Conservation (phyloP, 35 echinoderm and acorn worm species). For the Ptychodera flava region DNA sequence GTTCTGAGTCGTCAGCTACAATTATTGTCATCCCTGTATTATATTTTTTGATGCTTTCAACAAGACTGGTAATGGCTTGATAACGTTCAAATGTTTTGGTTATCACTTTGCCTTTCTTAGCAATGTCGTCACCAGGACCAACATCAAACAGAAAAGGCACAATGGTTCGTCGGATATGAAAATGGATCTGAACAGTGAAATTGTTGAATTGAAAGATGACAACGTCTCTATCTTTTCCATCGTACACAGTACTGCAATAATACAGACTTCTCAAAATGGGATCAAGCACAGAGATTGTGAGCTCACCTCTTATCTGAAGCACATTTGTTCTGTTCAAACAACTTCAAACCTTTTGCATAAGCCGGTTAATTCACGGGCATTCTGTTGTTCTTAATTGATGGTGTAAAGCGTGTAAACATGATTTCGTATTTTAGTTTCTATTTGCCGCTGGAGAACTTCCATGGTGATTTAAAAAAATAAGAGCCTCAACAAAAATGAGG, state of each 20-base stretch:
- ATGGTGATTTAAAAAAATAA: no score
- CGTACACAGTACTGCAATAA: neutral
- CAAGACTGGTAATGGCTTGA: neutral
- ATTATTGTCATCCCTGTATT: neutral
- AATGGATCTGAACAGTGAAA: neutral
- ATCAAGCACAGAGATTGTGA: no score
- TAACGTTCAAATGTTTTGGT: neutral
- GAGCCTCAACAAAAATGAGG: no score
- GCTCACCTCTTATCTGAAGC: no score
- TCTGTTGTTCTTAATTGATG: no score
- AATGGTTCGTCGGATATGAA: neutral
- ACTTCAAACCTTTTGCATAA: no score
- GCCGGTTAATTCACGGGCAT: no score
- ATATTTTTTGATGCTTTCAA: neutral
- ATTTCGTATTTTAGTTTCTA: no score
- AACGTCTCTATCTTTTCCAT: neutral
- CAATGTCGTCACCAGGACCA: neutral
- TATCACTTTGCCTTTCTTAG: neutral
- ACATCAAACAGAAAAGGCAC: neutral
- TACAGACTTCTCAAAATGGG: neutral
- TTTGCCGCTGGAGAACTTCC: no score
- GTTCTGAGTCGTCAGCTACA: neutral
- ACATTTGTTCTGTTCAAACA: no score
- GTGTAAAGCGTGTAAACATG: no score
- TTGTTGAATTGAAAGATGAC: neutral